Percentiles rank a stretch among this genome's conserved stretches.
phyloP scores from a whole-genome alignment of 2,797 vertebrate species.

The Catostomus latipinnis region DNA sequence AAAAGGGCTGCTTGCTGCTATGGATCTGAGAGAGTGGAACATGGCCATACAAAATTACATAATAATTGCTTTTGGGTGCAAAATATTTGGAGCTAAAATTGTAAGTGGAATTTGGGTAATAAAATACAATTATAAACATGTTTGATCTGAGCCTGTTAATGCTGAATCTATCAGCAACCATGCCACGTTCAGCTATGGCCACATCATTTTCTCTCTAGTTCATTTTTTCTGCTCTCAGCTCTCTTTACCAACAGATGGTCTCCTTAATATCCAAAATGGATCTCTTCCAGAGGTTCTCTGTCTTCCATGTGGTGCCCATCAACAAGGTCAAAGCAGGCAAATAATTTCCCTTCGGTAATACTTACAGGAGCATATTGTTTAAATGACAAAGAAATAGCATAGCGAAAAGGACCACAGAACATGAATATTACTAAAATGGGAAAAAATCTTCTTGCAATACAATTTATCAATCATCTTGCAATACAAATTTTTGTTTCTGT shows the following conservation, averaged over 20 bases:
- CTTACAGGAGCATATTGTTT: not conserved
- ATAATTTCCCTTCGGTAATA: not conserved
- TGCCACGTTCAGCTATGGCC: too few species aligned
- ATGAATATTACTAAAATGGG: not conserved
- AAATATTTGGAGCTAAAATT: too few species aligned
- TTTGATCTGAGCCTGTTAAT: too few species aligned
- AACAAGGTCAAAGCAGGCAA: constrained; percentile 24
- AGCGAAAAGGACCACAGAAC: not conserved
- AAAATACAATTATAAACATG: too few species aligned
- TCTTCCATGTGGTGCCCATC: constrained; percentile 25
- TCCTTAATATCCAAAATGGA: constrained; percentile 36
- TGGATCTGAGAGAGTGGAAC: too few species aligned
- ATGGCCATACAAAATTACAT: too few species aligned
- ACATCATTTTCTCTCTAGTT: not conserved
- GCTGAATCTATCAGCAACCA: not conserved
- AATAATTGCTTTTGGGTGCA: too few species aligned
- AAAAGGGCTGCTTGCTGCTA: too few species aligned
- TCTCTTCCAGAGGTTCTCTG: constrained; percentile 22
- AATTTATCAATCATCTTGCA: not conserved
- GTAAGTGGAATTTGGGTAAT: too few species aligned
- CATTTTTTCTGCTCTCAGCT: not conserved
- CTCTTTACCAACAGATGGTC: constrained; percentile 33
- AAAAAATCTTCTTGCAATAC: not conserved
- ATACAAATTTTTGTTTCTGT: not conserved
- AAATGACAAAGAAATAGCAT: not conserved